phyloP scores from a whole-genome alignment of 2,888 invertebrate species.

The Leptinotarsa juncta region DNA sequence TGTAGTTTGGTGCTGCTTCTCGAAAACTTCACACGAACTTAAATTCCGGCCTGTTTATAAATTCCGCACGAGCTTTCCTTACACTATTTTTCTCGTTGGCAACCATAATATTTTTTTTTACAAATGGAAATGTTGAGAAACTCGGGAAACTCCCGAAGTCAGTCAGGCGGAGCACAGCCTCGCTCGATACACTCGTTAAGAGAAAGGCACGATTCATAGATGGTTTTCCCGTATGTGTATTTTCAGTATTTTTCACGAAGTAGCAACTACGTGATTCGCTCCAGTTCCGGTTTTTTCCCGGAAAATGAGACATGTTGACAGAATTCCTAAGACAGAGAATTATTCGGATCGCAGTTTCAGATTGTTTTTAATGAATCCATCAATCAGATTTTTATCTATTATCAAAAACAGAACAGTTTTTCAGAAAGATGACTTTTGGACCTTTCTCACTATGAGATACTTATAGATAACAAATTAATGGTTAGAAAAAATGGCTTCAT shows the following conservation, averaged over 20 bases:
- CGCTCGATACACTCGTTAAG: conserved; percentile 44
- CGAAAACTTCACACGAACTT: conserved; percentile 18
- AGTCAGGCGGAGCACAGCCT: conserved; percentile 23
- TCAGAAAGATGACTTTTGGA: no score
- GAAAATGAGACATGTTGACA: conserved; percentile 24
- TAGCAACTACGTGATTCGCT: conserved; percentile 38
- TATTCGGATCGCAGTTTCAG: not conserved
- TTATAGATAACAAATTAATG: no score
- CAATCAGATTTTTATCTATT: not conserved
- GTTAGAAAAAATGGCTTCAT: no score
- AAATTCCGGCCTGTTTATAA: conserved; percentile 18
- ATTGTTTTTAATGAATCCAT: not conserved
- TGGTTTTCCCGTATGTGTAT: conserved; percentile 37
- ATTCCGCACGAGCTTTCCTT: conserved; percentile 23
- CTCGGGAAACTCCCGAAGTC: conserved; percentile 30
- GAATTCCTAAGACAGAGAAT: conserved; percentile 22
- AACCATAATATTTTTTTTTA: conserved; percentile 24
- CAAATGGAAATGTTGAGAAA: conserved; percentile 23
- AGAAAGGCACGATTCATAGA: conserved; percentile 39
- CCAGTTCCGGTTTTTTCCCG: conserved; percentile 28
- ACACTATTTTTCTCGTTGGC: conserved; percentile 23
- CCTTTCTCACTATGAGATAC: no score
- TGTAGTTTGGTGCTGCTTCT: not conserved
- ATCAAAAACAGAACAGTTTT: not conserved
- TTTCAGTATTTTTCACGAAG: conserved; percentile 36